Evolutionary conservation across 2,797 vertebrate species (phyloP), one percentile per base, ranked within the genome.

Genomic region (Danio jaintianensis): DNA sequence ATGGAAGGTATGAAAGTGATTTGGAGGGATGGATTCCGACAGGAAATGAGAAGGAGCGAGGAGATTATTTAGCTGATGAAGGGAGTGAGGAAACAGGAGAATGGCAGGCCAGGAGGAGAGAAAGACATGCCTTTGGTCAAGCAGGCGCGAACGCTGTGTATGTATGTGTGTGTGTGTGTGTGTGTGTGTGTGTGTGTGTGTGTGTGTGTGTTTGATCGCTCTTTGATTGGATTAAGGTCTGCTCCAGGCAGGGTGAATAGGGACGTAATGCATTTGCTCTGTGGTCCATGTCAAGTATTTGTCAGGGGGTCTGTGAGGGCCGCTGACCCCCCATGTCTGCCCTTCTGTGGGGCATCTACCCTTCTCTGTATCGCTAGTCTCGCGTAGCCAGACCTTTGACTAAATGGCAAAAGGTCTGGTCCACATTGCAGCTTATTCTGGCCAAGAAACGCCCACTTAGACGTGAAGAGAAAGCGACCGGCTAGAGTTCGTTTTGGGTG

Each of bases 271-370:
- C 64, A 59, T 88, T 88, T 90, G 80, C 76, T 87, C 50, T 61
- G 84, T 87, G 78, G 84, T 79, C 85, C 89, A 85, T 85, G 81
- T 67, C 85, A 83, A 85, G 75, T 68, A 86, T 90, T 89, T 91
- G 85, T 86, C 55, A 48, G 53, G 45, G 85, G 76, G 45, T 59
- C 83, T 89, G 77, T 88, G 84, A 72, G 52, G 87, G 82, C 85
- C 22, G 66, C 87, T 87, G 89, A 83, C 48, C 12, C 84, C 88
- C 83, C 73, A 20, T 79, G 7, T 63, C 74, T 87, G 81, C 84
- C 82, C 62, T 81, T 79, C 82, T 86, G 66, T 85, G 76, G 42
- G 75, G 78, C 42, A 78, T 64, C 82, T 77, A 48, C 48, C 38
- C 50, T 56, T 42, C 45, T 42, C 38, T 72, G 45, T 22, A 79